These are phyloP conservation scores for Sphaerodactylus townsendi DNA, from an alignment of 2,113 vertebrate species.

Conservation along the genomic window DNA sequence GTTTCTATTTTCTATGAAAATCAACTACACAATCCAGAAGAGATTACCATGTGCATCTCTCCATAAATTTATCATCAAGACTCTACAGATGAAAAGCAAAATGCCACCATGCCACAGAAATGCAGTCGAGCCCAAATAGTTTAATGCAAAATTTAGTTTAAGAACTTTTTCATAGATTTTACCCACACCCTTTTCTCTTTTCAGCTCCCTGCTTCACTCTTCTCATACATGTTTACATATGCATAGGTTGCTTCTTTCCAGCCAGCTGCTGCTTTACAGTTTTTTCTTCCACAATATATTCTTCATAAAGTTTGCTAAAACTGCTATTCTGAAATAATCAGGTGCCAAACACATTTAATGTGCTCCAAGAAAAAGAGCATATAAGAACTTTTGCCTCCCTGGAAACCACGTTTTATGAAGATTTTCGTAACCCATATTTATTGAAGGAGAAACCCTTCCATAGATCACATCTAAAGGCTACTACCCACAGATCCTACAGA, in stretches of 20 bases:
- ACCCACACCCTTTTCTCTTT: constrained; percentile 24
- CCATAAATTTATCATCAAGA: not conserved
- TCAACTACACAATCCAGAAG: not conserved
- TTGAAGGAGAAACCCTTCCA: not conserved
- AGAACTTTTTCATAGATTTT: not conserved
- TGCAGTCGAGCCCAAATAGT: not conserved
- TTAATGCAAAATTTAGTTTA: no score
- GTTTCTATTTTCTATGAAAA: not conserved
- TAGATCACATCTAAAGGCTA: constrained; percentile 1
- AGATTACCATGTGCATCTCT: not conserved
- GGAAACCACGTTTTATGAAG: not conserved
- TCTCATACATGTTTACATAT: constrained; percentile 1
- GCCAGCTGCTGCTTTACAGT: not conserved
- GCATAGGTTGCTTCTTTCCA: constrained; percentile 40
- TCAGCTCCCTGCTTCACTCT: constrained; percentile 15
- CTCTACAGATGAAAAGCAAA: not conserved
- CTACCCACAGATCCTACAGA: constrained; percentile 3
- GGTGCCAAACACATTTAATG: not conserved
- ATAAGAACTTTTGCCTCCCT: not conserved
- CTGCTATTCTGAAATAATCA: not conserved
- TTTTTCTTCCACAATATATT: not conserved
- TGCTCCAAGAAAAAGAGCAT: not conserved
- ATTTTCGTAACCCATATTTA: not conserved
- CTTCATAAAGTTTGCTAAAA: not conserved
- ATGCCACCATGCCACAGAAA: not conserved